These are phyloP conservation scores for Mechanitis messenoides DNA, from an alignment of 2,888 invertebrate species.

Conservation along the genomic window DNA sequence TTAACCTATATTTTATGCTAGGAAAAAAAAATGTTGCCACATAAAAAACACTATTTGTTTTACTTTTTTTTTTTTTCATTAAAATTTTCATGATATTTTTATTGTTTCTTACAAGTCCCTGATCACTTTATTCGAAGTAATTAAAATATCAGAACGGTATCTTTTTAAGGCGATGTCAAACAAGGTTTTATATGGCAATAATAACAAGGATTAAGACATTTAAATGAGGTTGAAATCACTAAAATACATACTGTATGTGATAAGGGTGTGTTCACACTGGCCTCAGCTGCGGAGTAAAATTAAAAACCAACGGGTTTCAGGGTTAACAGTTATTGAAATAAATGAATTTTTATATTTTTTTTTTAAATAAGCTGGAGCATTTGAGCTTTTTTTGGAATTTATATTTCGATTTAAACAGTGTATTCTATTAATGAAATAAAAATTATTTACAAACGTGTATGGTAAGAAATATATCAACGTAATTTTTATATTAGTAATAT, in stretches of 20 bases:
- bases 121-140: not conserved
- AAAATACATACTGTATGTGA: constrained; percentile 21
- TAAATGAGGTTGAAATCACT: constrained; percentile 19
- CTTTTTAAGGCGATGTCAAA: constrained; percentile 7
- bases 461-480: too few species aligned
- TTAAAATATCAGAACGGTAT: constrained; percentile 2
- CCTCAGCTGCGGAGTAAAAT: constrained; percentile 67
- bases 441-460: too few species aligned
- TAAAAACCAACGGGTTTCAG: constrained; percentile 57
- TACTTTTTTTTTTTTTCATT: too few species aligned
- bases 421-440: too few species aligned
- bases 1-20: too few species aligned
- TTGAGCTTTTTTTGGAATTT: not conserved
- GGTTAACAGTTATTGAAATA: constrained; percentile 32
- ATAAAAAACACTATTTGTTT: too few species aligned
- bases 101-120: not conserved
- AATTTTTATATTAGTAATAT: too few species aligned
- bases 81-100: too few species aligned
- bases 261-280: constrained; percentile 66
- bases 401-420: too few species aligned
- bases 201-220: constrained; percentile 28
- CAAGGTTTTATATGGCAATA: constrained; percentile 20
- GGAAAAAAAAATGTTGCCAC: too few species aligned
- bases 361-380: not conserved
- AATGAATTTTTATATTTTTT: not conserved